A percentile compares a stretch with the other conserved stretches of the same genome.
phyloP scores from a whole-genome alignment of 2,113 vertebrate genomes.

The Azemiops feae region DNA sequence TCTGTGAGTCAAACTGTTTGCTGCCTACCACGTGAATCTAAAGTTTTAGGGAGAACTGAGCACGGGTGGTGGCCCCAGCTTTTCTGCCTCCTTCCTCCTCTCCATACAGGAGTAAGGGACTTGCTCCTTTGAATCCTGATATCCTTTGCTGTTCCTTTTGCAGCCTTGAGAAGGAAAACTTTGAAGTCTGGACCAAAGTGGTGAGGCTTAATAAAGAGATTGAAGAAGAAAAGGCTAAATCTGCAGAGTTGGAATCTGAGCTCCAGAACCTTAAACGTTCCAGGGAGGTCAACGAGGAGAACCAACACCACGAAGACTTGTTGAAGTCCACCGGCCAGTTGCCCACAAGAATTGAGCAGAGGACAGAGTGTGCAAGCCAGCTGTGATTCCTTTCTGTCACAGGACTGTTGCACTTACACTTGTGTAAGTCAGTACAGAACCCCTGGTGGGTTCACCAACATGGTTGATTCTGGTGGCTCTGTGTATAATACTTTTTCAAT shows the following conservation, averaged over 20 bases:
- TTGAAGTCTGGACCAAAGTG: conserved; percentile 80
- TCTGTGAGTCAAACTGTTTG: neutral
- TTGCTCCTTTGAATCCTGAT: neutral
- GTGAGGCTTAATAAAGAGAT: conserved; percentile 78
- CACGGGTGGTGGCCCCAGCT: neutral
- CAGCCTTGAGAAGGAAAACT: conserved; percentile 86
- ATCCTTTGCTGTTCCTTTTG: conserved; percentile 14
- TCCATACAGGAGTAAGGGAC: neutral
- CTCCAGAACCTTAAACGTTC: conserved; percentile 67
- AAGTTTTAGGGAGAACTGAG: neutral
- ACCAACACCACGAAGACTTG: conserved; percentile 73
- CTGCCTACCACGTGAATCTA: neutral
- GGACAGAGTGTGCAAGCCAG: neutral
- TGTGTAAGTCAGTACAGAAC: neutral
- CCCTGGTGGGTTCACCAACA: neutral
- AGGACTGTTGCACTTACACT: neutral
- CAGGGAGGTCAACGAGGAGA: conserved; percentile 75
- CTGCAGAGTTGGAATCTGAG: conserved; percentile 74
- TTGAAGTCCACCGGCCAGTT: conserved; percentile 24
- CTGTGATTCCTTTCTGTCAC: neutral
- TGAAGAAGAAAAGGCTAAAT: conserved; percentile 74
- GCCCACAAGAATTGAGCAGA: conserved; percentile 39
- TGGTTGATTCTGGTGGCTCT: neutral
- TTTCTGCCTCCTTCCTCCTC: neutral
- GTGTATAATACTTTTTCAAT: neutral